phyloP scores from a whole-genome alignment of 2,113 vertebrate species.

The Cynocephalus volans region DNA sequence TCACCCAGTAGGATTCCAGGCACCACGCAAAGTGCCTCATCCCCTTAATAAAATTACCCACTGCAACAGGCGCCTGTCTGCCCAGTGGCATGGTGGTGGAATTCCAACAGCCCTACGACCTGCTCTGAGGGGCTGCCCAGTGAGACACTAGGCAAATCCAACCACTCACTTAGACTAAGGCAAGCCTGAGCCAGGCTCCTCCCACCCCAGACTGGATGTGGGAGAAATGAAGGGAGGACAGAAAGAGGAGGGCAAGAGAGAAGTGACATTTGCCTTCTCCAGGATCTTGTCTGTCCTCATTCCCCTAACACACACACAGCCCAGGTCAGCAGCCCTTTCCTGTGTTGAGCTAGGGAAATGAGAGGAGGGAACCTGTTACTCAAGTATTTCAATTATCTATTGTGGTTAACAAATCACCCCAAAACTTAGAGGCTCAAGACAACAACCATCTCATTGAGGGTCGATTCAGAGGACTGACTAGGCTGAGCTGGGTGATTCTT shows the following conservation, averaged over 20 bases:
- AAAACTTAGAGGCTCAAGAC: not conserved
- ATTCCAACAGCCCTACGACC: constrained; percentile 60
- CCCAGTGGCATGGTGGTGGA: not conserved
- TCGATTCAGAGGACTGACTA: not conserved
- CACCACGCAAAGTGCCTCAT: constrained; percentile 28
- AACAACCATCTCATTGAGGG: not conserved
- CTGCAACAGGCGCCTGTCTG: constrained; percentile 62
- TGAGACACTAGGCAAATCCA: not conserved
- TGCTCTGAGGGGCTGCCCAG: not conserved
- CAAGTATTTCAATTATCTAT: not conserved
- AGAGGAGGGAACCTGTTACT: not conserved
- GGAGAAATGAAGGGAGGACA: not conserved
- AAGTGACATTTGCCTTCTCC: not conserved
- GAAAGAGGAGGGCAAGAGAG: not conserved
- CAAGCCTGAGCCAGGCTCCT: not conserved
- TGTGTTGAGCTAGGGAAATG: not conserved
- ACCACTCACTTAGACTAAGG: not conserved
- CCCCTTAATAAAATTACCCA: constrained; percentile 73
- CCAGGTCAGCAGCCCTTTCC: not conserved
- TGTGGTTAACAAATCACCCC: not conserved
- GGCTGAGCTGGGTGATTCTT: constrained; percentile 44
- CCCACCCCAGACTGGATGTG: not conserved
- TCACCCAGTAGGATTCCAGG: constrained; percentile 69
- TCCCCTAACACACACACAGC: no score
- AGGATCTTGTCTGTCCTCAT: not conserved